These are phyloP conservation scores for Gnathonemus longibarbis DNA, from an alignment of 2,113 vertebrate species.

Conservation along the genomic window DNA sequence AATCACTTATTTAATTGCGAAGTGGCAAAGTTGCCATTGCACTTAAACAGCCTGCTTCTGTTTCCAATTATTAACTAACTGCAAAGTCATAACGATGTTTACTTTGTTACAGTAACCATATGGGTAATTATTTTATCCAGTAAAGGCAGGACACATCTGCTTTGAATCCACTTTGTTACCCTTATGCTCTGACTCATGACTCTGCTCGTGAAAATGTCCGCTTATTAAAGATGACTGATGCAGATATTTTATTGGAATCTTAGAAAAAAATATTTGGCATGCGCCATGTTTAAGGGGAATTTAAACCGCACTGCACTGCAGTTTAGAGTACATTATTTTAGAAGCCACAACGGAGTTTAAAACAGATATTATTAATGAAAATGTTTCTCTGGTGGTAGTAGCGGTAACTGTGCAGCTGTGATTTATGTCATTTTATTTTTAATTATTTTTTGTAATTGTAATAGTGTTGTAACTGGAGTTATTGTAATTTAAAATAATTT, in stretches of 20 bases:
- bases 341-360: neutral
- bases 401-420: neutral
- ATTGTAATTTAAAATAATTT: neutral
- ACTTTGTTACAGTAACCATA: conserved; percentile 10
- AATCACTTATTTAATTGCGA: neutral
- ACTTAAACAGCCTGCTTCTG: neutral
- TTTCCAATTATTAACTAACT: conserved; percentile 1
- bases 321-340: neutral
- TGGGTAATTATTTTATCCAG: conserved; percentile 17
- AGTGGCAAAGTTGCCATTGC: neutral
- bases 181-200: neutral
- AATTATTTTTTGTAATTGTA: neutral
- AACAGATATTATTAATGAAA: neutral
- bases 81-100: neutral
- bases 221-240: conserved; percentile 13
- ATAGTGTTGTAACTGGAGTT: neutral
- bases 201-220: conserved; percentile 14
- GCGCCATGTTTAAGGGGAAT: neutral
- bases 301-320: neutral
- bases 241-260: conserved; percentile 6
- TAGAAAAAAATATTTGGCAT: neutral
- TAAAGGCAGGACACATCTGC: neutral
- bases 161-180: conserved; percentile 3
- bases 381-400: neutral
- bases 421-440: neutral